A percentile compares a stretch with the other conserved stretches of the same genome.
These are phyloP conservation scores for Sorex maritimensis DNA, from an alignment of 2,797 vertebrate species.

Conservation along the genomic window DNA sequence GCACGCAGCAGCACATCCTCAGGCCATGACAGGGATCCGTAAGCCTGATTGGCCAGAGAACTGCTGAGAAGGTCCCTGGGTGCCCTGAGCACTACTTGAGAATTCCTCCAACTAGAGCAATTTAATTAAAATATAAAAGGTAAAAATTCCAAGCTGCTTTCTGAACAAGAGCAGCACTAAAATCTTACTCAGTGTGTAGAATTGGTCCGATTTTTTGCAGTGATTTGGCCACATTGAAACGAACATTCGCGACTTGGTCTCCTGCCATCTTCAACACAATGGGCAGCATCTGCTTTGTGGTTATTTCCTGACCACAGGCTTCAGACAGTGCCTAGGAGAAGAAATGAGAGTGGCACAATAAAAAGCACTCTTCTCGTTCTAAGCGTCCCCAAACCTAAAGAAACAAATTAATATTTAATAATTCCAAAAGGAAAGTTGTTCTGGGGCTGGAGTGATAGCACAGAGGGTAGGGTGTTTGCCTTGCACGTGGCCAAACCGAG, in stretches of 20 bases:
- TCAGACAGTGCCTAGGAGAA: slow-evolving; percentile 93
- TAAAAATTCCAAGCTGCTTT: slow-evolving; percentile 51
- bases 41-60: too few relatives aligned
- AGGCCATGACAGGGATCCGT: too few relatives aligned
- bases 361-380: neutral
- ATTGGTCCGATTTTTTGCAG: slow-evolving; percentile 96
- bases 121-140: neutral
- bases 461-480: too few relatives aligned
- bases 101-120: slow-evolving; percentile 31
- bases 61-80: neutral
- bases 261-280: slow-evolving; percentile 96
- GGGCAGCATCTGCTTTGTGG: slow-evolving; percentile 96
- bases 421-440: slow-evolving; percentile 57
- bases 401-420: slow-evolving; percentile 60
- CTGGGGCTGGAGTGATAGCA: neutral
- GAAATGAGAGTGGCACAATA: slow-evolving; percentile 1
- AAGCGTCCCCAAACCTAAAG: slow-evolving; percentile 32
- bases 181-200: slow-evolving; percentile 93
- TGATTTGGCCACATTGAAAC: slow-evolving; percentile 97
- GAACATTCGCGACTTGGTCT: slow-evolving; percentile 97
- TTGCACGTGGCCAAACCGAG: too few relatives aligned
- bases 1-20: too few relatives aligned
- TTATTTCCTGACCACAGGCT: slow-evolving; percentile 95
- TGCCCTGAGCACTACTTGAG: slow-evolving; percentile 9
- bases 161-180: slow-evolving; percentile 48